Conservation (phyloP, 2,797 vertebrate species). For the Kryptopterus vitreolus region DNA sequence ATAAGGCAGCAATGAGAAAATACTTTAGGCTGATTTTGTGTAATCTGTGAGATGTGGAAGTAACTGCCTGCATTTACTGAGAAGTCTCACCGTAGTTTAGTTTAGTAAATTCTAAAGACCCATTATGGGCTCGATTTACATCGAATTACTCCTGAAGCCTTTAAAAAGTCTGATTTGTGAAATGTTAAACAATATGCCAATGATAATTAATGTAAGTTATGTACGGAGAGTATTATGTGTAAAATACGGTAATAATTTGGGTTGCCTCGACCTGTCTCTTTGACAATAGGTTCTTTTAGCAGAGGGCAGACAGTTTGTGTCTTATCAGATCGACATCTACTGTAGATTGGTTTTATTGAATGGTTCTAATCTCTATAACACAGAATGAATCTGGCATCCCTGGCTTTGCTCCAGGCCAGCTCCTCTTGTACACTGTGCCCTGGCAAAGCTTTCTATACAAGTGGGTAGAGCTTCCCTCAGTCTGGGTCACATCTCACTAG, state of each 20-base stretch:
- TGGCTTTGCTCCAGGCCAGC: conserved; percentile 38
- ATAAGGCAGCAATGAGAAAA: background rate
- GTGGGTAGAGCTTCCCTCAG: conserved; percentile 23
- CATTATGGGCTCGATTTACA: background rate
- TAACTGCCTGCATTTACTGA: background rate
- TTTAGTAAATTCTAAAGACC: background rate
- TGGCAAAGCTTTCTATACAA: conserved; percentile 27
- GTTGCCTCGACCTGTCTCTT: conserved; percentile 24
- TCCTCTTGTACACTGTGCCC: conserved; percentile 37
- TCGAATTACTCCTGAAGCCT: background rate
- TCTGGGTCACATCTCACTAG: conserved; percentile 7
- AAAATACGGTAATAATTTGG: background rate
- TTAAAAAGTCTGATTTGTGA: background rate
- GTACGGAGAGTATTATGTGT: background rate
- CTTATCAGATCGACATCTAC: conserved; percentile 45
- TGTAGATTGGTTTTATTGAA: conserved; percentile 47
- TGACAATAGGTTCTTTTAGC: conserved; percentile 52
- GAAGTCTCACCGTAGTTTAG: background rate
- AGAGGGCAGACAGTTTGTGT: conserved; percentile 33
- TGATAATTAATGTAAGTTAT: background rate
- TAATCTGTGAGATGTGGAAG: background rate
- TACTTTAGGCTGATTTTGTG: conserved; percentile 6
- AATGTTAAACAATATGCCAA: background rate
- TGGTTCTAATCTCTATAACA: conserved; percentile 42
- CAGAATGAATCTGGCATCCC: conserved; percentile 46